Evolutionary conservation across 2,113 vertebrate genomes (phyloP).

Genomic region (Oxyura jamaicensis): DNA sequence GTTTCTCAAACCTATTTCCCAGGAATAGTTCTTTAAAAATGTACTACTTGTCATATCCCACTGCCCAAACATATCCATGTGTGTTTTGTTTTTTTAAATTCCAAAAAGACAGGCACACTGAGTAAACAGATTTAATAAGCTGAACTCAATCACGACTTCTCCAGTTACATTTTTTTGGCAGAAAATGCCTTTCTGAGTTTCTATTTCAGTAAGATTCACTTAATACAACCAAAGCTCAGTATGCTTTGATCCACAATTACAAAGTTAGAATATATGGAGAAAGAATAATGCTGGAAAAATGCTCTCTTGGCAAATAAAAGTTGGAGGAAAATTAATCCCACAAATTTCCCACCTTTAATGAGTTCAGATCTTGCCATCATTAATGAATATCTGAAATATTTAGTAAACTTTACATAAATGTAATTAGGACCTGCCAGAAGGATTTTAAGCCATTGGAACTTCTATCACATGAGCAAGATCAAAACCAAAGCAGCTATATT

Average conservation of each 20-base stretch:
- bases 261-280: conserved; percentile 58
- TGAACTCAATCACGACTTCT: conserved; percentile 69
- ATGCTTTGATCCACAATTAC: conserved; percentile 64
- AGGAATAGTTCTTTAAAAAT: conserved; percentile 19
- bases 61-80: not conserved
- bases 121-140: conserved; percentile 70
- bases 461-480: conserved; percentile 66
- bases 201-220: conserved; percentile 62
- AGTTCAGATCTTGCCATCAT: conserved; percentile 34
- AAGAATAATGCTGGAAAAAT: conserved; percentile 70
- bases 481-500: conserved; percentile 54
- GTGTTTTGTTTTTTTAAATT: not conserved
- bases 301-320: conserved; percentile 55
- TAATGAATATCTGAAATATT: conserved; percentile 45
- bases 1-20: not conserved
- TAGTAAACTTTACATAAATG: conserved; percentile 53
- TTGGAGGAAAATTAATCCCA: conserved; percentile 52
- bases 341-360: conserved; percentile 66
- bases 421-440: conserved; percentile 36
- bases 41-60: not conserved
- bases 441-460: conserved; percentile 45
- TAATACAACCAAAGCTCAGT: conserved; percentile 55
- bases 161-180: conserved; percentile 69
- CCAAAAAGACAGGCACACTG: conserved; percentile 50
- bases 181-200: conserved; percentile 61